phyloP scores from a whole-genome alignment of 2,113 vertebrate genomes.

The Prolemur simus region DNA sequence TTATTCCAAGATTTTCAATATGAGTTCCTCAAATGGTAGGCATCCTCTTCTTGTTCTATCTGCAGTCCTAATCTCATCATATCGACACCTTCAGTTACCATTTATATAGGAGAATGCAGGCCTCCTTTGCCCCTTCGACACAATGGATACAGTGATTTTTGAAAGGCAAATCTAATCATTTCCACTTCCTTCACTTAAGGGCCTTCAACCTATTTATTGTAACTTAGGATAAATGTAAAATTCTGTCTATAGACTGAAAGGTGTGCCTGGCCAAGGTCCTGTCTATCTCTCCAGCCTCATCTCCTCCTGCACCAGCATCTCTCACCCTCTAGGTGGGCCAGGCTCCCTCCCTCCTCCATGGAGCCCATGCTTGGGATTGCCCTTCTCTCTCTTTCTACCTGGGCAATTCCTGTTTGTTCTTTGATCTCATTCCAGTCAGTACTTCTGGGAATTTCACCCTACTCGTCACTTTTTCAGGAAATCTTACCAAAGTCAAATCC shows the following conservation, averaged over 20 bases:
- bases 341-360: neutral
- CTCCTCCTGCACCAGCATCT: neutral
- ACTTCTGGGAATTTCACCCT: neutral
- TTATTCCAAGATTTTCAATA: neutral
- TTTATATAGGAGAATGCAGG: neutral
- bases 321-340: neutral
- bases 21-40: neutral
- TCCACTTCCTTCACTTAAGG: neutral
- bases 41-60: neutral
- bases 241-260: neutral
- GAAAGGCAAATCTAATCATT: neutral
- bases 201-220: neutral
- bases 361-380: neutral
- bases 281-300: neutral
- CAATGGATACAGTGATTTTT: neutral
- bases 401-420: neutral
- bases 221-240: neutral
- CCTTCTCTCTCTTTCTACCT: neutral
- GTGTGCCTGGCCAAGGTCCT: neutral
- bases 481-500: neutral
- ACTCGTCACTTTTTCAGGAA: neutral
- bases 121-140: neutral
- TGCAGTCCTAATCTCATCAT: neutral
- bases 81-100: neutral
- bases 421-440: neutral